These are phyloP conservation scores for Vulpes lagopus DNA, from an alignment of 2,113 vertebrate genomes.

Conservation along the genomic window DNA sequence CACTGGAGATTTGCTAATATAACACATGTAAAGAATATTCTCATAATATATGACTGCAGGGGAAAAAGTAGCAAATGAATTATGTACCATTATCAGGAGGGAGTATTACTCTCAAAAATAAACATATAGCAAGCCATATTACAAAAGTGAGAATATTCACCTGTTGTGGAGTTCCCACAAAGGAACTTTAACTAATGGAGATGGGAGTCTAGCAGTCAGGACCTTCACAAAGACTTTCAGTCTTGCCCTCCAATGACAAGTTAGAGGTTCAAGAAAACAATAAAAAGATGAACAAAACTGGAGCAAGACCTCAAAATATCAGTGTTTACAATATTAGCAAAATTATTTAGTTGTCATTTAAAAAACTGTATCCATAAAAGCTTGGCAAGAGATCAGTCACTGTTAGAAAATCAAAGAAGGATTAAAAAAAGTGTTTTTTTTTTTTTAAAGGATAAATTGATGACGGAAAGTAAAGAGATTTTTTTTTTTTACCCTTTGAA, in stretches of 20 bases:
- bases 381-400: background rate
- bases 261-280: background rate
- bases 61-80: background rate
- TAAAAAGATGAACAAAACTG: background rate
- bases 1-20: background rate
- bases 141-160: background rate
- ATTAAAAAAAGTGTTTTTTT: background rate
- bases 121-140: background rate
- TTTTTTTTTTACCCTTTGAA: background rate
- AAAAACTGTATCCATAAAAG: background rate
- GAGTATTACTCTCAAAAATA: background rate
- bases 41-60: background rate
- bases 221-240: background rate
- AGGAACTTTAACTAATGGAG: background rate
- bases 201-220: background rate
- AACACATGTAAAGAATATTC: background rate
- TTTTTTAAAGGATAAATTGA: background rate
- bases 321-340: background rate
- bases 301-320: background rate
- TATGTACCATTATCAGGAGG: background rate
- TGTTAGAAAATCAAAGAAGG: background rate
- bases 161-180: background rate
- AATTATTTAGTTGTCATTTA: background rate
- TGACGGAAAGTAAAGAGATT: background rate
- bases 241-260: background rate